Evolutionary conservation across 1,140 invertebrate genomes (phyloP), one percentile per base, ranked within the genome.

Genomic region (Lepidurus apus): DNA sequence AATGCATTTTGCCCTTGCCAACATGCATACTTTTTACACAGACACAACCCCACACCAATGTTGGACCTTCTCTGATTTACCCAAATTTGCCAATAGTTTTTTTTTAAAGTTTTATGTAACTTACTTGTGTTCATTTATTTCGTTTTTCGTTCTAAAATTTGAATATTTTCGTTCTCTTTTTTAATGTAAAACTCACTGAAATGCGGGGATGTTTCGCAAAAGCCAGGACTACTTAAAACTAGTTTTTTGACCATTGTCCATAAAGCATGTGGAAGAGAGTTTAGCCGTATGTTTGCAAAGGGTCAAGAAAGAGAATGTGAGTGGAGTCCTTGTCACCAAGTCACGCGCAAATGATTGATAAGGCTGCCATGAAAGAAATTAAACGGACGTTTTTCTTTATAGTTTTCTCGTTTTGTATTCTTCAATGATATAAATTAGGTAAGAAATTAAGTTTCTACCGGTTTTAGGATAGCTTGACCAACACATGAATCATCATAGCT

Each of bases 291-390:
- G 53, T 65, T 65, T 17, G 53, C 53, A 21, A 65, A 65, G 53
- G 17, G 13, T 65, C 10, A 65, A 65, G 21, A 65, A 17, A 17
- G 13, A 65, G 7, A 65, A 11, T 65, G 53, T 11, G 53, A 65
- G 53, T 65, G 53, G 10, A 65, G n/a, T 65, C 53, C 53, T 65
- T 65, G 53, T 65, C 53, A 65, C 53, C 53, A 65, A 65, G 53
- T 65, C 53, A 65, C 9, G 53, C 53, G 53, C 53, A 65, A 65
- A 65, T 65, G 53, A 65, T 65, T 65, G 53, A 65, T 65, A 65
- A 65, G 53, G 53, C 53, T 65, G 53, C 53, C 53, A 65, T 65
- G 53, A 17, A 13, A 21, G 53, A 65, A 65, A 65, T 65, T 65
- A 65, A 65, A 65, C 53, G 53, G 8, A 65, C 21, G 53, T 65